Conservation (phyloP, 2,888 invertebrate genomes). For the Caenorhabditis panamensis region DNA sequence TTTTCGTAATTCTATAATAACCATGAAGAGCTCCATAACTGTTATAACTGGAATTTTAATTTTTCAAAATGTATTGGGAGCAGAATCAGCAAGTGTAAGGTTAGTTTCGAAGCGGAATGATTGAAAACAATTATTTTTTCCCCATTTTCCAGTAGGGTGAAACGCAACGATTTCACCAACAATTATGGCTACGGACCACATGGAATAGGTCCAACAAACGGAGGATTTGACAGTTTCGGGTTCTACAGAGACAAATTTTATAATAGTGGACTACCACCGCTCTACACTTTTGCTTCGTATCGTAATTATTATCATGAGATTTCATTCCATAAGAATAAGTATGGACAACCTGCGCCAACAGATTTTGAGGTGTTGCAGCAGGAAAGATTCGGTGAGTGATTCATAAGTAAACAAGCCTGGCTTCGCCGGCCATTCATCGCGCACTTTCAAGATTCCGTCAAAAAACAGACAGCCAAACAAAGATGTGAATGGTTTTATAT, state of each 20-base stretch:
- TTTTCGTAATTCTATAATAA: too few species aligned
- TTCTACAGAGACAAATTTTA: slow-evolving; percentile 77
- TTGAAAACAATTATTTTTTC: too few species aligned
- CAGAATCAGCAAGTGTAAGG: too few species aligned
- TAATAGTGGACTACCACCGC: slow-evolving; percentile 75
- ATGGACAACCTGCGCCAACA: slow-evolving; percentile 70
- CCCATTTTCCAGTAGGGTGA: slow-evolving; percentile 1
- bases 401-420: neutral
- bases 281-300: slow-evolving; percentile 73
- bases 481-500: too few species aligned
- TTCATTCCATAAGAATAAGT: slow-evolving; percentile 76
- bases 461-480: too few species aligned
- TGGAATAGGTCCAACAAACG: slow-evolving; percentile 74
- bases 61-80: too few species aligned
- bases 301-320: slow-evolving; percentile 77
- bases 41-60: too few species aligned
- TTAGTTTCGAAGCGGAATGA: too few species aligned
- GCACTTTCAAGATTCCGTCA: too few species aligned
- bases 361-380: slow-evolving; percentile 74
- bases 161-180: slow-evolving; percentile 78
- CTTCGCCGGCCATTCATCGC: too few species aligned
- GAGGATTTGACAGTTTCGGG: slow-evolving; percentile 75
- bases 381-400: slow-evolving; percentile 73
- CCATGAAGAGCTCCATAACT: too few species aligned
- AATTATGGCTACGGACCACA: slow-evolving; percentile 75